Percentiles rank a stretch among this genome's conserved stretches.
phyloP scores from a whole-genome alignment of 2,113 vertebrate genomes.

The Plecotus auritus region DNA sequence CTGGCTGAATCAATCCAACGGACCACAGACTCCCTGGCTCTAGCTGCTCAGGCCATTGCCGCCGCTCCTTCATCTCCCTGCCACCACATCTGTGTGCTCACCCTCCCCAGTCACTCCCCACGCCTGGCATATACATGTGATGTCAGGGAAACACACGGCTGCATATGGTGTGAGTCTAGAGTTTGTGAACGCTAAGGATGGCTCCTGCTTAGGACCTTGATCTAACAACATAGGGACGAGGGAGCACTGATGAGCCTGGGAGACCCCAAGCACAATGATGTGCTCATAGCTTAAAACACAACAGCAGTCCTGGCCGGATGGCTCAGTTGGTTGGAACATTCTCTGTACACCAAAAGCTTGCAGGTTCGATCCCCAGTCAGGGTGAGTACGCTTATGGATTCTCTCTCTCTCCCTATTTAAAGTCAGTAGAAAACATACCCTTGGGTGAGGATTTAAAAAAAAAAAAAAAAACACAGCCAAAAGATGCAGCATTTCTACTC shows the following conservation, averaged over 20 bases:
- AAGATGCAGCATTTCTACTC: not conserved
- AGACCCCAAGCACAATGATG: not conserved
- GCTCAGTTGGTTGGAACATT: not conserved
- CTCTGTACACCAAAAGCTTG: not conserved
- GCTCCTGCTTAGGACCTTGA: not conserved
- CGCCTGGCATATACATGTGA: not conserved
- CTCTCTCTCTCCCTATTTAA: not conserved
- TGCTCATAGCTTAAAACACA: not conserved
- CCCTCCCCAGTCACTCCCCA: accelerated
- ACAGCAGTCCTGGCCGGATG: not conserved
- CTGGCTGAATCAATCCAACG: not conserved
- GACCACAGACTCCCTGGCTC: not conserved
- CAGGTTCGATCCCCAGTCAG: not conserved
- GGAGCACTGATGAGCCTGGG: not conserved
- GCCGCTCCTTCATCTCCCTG: not conserved
- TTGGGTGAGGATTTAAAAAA: not conserved
- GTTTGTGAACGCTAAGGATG: not conserved
- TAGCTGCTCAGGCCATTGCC: not conserved
- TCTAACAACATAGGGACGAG: not conserved
- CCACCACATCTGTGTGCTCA: accelerated
- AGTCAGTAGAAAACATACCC: not conserved
- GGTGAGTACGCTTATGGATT: too few relatives aligned
- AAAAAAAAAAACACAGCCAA: not conserved
- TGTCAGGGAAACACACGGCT: too few relatives aligned
- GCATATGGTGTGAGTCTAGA: not conserved